phyloP scores from a whole-genome alignment of 2,888 invertebrate species.

The Xanthostigma xanthostigma region DNA sequence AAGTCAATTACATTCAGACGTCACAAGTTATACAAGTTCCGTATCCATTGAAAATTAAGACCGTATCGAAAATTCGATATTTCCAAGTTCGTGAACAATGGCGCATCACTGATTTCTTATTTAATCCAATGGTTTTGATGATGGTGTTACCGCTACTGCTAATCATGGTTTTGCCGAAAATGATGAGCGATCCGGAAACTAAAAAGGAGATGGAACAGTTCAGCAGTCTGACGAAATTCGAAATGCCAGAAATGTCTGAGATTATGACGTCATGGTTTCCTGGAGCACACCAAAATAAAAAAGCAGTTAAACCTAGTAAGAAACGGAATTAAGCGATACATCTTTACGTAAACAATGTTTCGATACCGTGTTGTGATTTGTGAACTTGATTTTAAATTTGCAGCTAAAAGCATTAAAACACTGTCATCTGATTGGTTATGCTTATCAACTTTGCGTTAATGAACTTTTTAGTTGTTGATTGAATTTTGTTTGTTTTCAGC shows the following conservation, averaged over 20 bases:
- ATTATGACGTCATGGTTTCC: slow-evolving; percentile 78
- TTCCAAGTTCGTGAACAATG: slow-evolving; percentile 94
- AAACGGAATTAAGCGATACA: slow-evolving; percentile 24
- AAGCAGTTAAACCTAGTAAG: slow-evolving; percentile 22
- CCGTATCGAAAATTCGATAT: slow-evolving; percentile 64
- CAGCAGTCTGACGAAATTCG: slow-evolving; percentile 64
- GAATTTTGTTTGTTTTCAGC: too few species aligned
- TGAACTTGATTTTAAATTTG: too few species aligned
- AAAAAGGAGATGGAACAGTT: slow-evolving; percentile 90
- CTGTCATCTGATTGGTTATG: too few species aligned
- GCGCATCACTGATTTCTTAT: slow-evolving; percentile 89
- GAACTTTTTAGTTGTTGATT: too few species aligned
- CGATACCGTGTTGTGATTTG: too few species aligned
- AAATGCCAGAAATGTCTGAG: slow-evolving; percentile 93
- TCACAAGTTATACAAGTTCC: slow-evolving; percentile 79
- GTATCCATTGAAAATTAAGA: slow-evolving; percentile 83
- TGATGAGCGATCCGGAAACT: slow-evolving; percentile 96
- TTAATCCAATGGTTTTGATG: slow-evolving; percentile 97
- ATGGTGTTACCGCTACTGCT: slow-evolving; percentile 86
- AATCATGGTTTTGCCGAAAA: slow-evolving; percentile 85
- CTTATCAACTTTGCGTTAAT: too few species aligned
- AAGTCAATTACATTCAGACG: slow-evolving; percentile 87
- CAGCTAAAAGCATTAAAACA: too few species aligned
- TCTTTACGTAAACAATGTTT: too few species aligned
- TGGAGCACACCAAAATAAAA: slow-evolving; percentile 44